Conservation (phyloP, 1,140 invertebrate genomes). For the Micrasema minimum region DNA sequence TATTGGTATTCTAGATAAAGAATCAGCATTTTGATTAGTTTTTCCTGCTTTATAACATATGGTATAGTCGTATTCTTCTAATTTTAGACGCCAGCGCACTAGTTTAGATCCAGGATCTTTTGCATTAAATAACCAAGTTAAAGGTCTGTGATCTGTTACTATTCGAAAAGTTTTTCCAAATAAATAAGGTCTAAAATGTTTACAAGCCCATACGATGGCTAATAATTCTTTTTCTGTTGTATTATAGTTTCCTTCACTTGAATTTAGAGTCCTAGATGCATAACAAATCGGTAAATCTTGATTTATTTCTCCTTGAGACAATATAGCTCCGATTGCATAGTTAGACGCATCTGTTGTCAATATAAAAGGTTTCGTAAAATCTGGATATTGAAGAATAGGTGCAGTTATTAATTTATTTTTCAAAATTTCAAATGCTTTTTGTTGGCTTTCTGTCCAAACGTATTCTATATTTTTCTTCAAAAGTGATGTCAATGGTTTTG, state of each 20-base stretch:
- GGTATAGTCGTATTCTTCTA: constrained; percentile 62
- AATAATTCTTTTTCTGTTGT: constrained; percentile 65
- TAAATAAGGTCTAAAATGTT: constrained; percentile 64
- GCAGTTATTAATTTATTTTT: constrained; percentile 52
- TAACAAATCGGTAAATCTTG: constrained; percentile 54
- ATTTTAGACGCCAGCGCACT: constrained; percentile 64
- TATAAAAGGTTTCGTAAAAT: constrained; percentile 57
- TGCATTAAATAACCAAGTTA: constrained; percentile 60
- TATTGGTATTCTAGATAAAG: constrained; percentile 1
- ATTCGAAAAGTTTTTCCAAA: constrained; percentile 63
- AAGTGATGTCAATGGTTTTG: constrained; percentile 13
- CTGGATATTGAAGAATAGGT: constrained; percentile 54
- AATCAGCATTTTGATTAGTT: constrained; percentile 50
- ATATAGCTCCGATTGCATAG: constrained; percentile 55
- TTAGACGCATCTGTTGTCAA: constrained; percentile 57
- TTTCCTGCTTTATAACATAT: constrained; percentile 61
- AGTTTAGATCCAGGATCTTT: constrained; percentile 64
- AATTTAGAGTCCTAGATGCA: constrained; percentile 59
- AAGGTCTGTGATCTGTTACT: constrained; percentile 66
- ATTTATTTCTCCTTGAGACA: constrained; percentile 53
- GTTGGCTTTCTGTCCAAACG: constrained; percentile 42
- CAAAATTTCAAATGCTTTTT: constrained; percentile 56
- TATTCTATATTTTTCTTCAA: constrained; percentile 22
- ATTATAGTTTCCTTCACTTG: constrained; percentile 60
- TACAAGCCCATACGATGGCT: constrained; percentile 64